Percentiles rank a stretch among this genome's conserved stretches.
Conservation (phyloP, 2,888 invertebrate species). For the Asteroscopus sphinx region DNA sequence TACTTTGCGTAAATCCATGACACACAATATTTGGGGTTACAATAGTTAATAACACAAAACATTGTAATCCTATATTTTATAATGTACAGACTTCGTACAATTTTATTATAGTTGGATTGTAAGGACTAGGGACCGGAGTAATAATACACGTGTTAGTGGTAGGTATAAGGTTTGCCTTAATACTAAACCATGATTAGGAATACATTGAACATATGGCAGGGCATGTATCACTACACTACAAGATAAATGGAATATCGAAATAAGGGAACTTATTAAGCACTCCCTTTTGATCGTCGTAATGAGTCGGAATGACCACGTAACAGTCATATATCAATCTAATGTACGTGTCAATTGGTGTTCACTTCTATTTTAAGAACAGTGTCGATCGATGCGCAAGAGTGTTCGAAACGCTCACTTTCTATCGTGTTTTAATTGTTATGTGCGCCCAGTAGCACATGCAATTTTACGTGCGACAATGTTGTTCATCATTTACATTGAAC, state of each 20-base stretch:
- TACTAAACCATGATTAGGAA: too few relatives aligned
- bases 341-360: conserved; percentile 80
- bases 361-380: conserved; percentile 79
- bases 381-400: conserved; percentile 73
- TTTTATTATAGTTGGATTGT: too few relatives aligned
- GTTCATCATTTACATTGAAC: conserved; percentile 78
- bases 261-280: conserved; percentile 10
- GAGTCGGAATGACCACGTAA: conserved; percentile 51
- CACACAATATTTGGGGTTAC: too few relatives aligned
- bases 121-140: too few relatives aligned
- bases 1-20: too few relatives aligned
- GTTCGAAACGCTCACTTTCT: conserved; percentile 84
- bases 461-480: conserved; percentile 87
- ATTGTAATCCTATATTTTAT: too few relatives aligned
- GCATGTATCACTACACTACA: too few relatives aligned
- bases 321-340: conserved; percentile 64
- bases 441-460: conserved; percentile 82
- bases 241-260: neutral
- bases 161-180: too few relatives aligned
- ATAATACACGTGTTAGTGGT: too few relatives aligned
- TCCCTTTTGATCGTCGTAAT: conserved; percentile 35
- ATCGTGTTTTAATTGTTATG: conserved; percentile 88
- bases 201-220: too few relatives aligned
- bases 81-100: too few relatives aligned
- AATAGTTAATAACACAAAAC: too few relatives aligned